Base-by-base conservation (phyloP, 2,888 invertebrate genomes). In the Drosophila anomelani region DNA sequence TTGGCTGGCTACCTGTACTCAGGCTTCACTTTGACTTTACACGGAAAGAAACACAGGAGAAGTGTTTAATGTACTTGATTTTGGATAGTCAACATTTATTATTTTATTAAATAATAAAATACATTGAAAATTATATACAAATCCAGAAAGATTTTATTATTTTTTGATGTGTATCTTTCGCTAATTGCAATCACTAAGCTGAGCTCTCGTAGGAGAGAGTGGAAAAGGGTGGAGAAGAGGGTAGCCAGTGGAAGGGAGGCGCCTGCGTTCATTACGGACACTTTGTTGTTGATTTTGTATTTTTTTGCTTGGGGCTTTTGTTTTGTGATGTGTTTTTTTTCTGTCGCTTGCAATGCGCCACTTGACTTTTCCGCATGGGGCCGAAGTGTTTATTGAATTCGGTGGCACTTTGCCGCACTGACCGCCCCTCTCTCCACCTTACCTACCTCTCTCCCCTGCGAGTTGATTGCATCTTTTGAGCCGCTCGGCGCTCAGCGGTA, bases 311-410 rank as follows among this genome's bases (percentile, higher is more conserved):
- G 46, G 15, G 43, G 55, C 39, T 36, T 38, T 58, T 74, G 47
- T 49, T 58, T 63, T 67, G 64, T 57, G 26, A 26, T 56, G 41
- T 34, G 32, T 34, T 9, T 49, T 34, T 63, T 69, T 61, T 68
- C 75, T 79, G 66, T 62, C 51, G 67, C 67, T 29, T 72, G 81
- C 85, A 81, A 75, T 80, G 81, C 73, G 82, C 85, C 85, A 85
- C 85, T 85, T 88, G 89, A 85, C 75, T 85, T 85, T 87, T 85
- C 89, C 87, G 81, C 85, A 66, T 81, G 76, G 74, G 56, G 56
- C 82, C 67, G 43, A 84, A 84, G 85, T 85, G 88, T 85, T 83
- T 79, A 88, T 86, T 86, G 89, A 86, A 90, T 89, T 85, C 88
- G 84, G 88, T 89, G 88, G 90, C 89, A 89, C 70, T 77, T 88